Evolutionary conservation across 2,797 vertebrate genomes (phyloP).

Genomic region (Takifugu rubripes): DNA sequence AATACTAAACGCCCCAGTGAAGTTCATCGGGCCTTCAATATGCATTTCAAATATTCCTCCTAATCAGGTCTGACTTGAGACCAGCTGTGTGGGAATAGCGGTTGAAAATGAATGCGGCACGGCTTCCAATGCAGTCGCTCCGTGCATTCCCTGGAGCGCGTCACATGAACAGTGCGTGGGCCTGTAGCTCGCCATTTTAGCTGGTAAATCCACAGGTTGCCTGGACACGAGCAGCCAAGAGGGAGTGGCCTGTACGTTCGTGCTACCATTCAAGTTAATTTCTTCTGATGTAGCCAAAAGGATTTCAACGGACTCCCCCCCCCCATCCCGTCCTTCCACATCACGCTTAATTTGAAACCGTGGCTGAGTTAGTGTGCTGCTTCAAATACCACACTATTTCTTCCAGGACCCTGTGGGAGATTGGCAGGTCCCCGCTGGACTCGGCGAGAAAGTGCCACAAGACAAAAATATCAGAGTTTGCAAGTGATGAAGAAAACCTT

Average conservation of each 20-base stretch:
- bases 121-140: constrained; percentile 48
- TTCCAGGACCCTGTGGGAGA: constrained; percentile 76
- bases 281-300: constrained; percentile 58
- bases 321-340: constrained; percentile 46
- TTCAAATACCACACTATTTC: constrained; percentile 76
- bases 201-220: constrained; percentile 38
- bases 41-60: constrained; percentile 42
- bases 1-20: constrained; percentile 40
- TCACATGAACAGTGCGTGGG: constrained; percentile 25
- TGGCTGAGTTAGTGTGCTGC: constrained; percentile 77
- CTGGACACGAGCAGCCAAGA: constrained; percentile 22
- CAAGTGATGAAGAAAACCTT: constrained; percentile 72
- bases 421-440: constrained; percentile 71
- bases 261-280: constrained; percentile 62
- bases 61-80: constrained; percentile 64
- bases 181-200: constrained; percentile 25
- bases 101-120: constrained; percentile 47
- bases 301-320: constrained; percentile 51
- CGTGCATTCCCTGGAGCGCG: constrained; percentile 39
- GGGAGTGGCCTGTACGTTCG: constrained; percentile 45
- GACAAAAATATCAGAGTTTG: constrained; percentile 78
- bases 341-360: constrained; percentile 80
- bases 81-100: constrained; percentile 63
- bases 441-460: constrained; percentile 70
- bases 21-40: constrained; percentile 36